Evolutionary conservation across 2,888 invertebrate genomes (phyloP), one percentile per base, ranked within the genome.

Genomic region (Lagria hirta): DNA sequence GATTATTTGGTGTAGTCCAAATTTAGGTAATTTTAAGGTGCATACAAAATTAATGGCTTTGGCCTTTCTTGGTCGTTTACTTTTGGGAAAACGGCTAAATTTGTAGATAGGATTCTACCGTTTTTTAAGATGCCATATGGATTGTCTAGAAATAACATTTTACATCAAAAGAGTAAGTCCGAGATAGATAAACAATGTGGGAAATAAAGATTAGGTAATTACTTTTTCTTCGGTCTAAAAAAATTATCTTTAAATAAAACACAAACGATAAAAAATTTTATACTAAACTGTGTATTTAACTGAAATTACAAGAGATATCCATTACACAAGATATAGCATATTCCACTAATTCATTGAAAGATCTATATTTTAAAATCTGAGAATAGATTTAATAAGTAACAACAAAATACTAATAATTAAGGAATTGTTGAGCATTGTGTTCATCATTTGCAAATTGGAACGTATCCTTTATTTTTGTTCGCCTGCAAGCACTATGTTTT

Each of bases 271-370:
- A 45, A 27, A 26, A 24, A n/a, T 6, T 23, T 24, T 45, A 45
- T 52, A 45, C 54, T 51, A 54, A 54, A 54, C 43, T 51, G 49
- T 54, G 51, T 54, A 54, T 54, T 49, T 47, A 54, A 54, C 54
- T 51, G 51, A 54, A 54, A 49, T 30, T 51, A 51, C 51, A 53
- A 50, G 47, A 54, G 46, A 54, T 41, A 45, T 45, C 45, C 34
- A 46, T 35, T 46, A 46, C 32, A 46, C 40, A 46, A 46, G 41
- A 43, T 36, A 46, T 42, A 46, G 41, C 41, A 41, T 46, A 35
- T 27, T 46, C 37, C 42, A 41, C 42, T 42, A 47, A 40, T 35
- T 29, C 30, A 36, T 36, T 42, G 42, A 43, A 37, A 47, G 36
- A 42, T 33, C 42, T 40, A 54, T 49, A 50, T 50, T 51, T 49